phyloP scores from a whole-genome alignment of 1,140 invertebrate genomes.

The Hormaphis cornu region DNA sequence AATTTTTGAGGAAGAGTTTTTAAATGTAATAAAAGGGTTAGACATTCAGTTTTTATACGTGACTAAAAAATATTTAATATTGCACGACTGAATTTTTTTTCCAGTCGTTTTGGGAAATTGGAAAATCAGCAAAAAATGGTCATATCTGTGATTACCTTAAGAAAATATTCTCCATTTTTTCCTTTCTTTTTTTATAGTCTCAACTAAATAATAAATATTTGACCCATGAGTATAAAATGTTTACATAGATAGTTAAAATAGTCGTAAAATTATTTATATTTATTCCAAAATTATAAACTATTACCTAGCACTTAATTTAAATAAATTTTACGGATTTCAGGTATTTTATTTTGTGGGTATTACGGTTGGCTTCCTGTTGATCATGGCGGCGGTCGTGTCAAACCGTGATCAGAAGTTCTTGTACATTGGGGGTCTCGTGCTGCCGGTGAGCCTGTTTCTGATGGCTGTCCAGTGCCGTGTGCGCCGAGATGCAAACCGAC shows the following conservation, averaged over 20 bases:
- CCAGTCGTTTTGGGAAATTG: too few species aligned
- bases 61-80: too few species aligned
- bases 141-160: not conserved
- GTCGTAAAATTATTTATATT: too few species aligned
- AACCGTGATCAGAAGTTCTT: conserved; percentile 51
- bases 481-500: conserved; percentile 46
- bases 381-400: conserved; percentile 51
- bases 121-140: too few species aligned
- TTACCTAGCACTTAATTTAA: too few species aligned
- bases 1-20: too few species aligned
- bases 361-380: conserved; percentile 51
- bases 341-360: conserved; percentile 54
- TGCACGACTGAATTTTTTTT: too few species aligned
- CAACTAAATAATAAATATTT: not conserved
- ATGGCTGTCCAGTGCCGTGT: conserved; percentile 54
- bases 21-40: too few species aligned
- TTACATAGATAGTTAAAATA: too few species aligned
- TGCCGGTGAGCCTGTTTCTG: conserved; percentile 50
- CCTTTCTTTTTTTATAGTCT: not conserved
- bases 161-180: not conserved
- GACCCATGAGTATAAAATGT: too few species aligned
- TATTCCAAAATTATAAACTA: too few species aligned
- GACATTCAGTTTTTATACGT: too few species aligned
- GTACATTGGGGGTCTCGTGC: conserved; percentile 51
- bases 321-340: conserved; percentile 43